These are phyloP conservation scores for Tachystola acroxantha DNA, from an alignment of 2,888 invertebrate genomes.

Conservation along the genomic window DNA sequence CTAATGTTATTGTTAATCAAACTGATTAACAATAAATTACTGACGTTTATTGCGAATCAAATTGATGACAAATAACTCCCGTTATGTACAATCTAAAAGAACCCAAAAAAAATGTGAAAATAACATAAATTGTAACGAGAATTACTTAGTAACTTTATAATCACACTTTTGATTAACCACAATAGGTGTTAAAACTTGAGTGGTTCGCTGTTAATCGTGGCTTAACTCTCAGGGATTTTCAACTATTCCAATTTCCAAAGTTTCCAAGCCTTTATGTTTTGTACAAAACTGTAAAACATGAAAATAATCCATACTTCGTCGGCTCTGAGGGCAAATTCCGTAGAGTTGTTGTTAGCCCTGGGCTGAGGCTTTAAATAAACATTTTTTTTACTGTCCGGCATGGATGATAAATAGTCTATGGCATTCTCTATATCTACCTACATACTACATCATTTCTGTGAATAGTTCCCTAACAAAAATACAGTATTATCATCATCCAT, in stretches of 20 bases:
- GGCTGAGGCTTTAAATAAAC: conserved; percentile 10
- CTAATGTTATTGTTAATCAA: too few relatives aligned
- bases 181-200: conserved; percentile 4
- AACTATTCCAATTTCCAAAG: conserved; percentile 11
- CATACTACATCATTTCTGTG: too few relatives aligned
- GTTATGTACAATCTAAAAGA: too few relatives aligned
- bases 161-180: conserved; percentile 6
- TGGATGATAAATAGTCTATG: conserved; percentile 8
- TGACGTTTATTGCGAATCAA: too few relatives aligned
- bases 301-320: conserved; percentile 6
- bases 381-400: conserved; percentile 9
- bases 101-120: too few relatives aligned
- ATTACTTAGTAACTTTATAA: too few relatives aligned
- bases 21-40: too few relatives aligned
- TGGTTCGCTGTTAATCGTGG: neutral
- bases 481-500: too few relatives aligned
- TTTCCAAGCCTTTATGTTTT: conserved; percentile 1
- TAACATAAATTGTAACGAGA: too few relatives aligned
- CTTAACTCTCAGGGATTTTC: conserved; percentile 1
- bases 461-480: too few relatives aligned
- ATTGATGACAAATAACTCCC: too few relatives aligned
- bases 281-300: neutral
- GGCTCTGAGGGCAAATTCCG: conserved; percentile 6
- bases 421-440: neutral
- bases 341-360: conserved; percentile 5